Conservation (phyloP, 2,113 vertebrate genomes). For the Anthoscopus minutus region DNA sequence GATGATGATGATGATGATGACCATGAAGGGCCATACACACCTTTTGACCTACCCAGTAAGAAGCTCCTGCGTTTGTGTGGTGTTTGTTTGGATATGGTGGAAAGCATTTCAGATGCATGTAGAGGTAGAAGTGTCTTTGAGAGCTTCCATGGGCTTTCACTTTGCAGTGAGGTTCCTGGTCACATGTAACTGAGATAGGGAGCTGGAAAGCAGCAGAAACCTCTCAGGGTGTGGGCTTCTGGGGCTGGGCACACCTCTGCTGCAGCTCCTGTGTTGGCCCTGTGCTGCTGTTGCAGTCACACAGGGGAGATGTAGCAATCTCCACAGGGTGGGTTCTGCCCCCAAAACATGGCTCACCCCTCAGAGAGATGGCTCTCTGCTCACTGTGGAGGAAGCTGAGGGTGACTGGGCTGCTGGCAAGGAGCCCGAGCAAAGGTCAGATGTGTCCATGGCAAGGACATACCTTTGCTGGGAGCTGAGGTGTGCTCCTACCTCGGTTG, state of each 20-base stretch:
- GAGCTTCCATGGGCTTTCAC: background rate
- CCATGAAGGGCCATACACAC: conserved; percentile 85
- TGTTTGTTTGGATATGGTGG: background rate
- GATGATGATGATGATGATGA: conserved; percentile 80
- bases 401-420: background rate
- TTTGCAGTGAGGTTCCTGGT: background rate
- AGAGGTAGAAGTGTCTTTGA: background rate
- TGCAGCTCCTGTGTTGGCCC: background rate
- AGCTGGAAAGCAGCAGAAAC: background rate
- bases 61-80: background rate
- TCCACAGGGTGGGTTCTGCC: background rate
- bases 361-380: background rate
- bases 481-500: rapidly evolving
- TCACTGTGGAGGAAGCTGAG: background rate
- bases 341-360: background rate
- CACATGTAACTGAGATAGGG: background rate
- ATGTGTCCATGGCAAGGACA: background rate
- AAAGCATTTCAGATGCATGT: rapidly evolving
- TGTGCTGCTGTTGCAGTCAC: background rate
- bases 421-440: background rate
- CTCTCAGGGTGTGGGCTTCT: background rate
- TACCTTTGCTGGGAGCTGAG: background rate
- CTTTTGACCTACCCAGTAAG: conserved; percentile 89
- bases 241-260: background rate
- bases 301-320: background rate